These are phyloP conservation scores for Tachyglossus aculeatus DNA, from an alignment of 2,797 vertebrate species.

Conservation along the genomic window DNA sequence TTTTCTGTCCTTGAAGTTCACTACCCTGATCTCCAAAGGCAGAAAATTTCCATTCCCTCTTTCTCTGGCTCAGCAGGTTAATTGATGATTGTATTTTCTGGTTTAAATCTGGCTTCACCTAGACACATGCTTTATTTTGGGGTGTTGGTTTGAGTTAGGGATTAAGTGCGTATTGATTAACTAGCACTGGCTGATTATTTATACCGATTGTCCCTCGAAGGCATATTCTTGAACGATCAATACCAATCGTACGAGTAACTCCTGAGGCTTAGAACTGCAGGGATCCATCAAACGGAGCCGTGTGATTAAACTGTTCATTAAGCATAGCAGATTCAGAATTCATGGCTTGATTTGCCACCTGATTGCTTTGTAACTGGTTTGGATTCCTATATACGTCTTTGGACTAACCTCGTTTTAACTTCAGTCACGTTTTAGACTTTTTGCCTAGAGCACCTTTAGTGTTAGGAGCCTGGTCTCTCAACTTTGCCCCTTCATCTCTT, in stretches of 20 bases:
- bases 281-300: constrained; percentile 32
- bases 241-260: constrained; percentile 36
- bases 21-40: background rate
- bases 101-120: constrained; percentile 31
- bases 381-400: constrained; percentile 21
- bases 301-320: constrained; percentile 60
- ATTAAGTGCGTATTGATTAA: constrained; percentile 64
- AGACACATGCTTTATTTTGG: background rate
- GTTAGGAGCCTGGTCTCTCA: no score
- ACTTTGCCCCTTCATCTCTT: no score
- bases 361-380: constrained; percentile 47
- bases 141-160: constrained; percentile 35
- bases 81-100: background rate
- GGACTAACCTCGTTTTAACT: no score
- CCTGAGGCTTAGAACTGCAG: constrained; percentile 18
- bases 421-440: no score
- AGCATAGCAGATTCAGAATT: constrained; percentile 51
- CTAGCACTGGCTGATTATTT: constrained; percentile 53
- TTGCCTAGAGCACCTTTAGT: no score
- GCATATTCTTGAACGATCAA: constrained; percentile 19
- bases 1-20: constrained; percentile 35
- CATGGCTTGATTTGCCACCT: constrained; percentile 36
- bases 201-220: constrained; percentile 46
- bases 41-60: constrained; percentile 44
- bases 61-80: background rate